Conservation (phyloP, 2,888 invertebrate genomes). For the Pseudolycoriella hygida region DNA sequence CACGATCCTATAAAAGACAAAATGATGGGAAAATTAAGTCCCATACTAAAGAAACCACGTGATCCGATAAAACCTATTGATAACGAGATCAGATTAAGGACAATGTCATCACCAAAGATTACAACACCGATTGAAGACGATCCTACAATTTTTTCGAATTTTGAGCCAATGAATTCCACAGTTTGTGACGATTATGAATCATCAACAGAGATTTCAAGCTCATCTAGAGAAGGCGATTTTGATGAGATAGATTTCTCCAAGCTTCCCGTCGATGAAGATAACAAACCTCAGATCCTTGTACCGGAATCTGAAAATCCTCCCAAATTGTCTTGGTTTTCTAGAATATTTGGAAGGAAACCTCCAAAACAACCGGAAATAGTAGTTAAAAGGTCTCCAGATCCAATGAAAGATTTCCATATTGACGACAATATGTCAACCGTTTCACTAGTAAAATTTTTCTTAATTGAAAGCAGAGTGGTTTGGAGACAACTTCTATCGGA, state of each 20-base stretch:
- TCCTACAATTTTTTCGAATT: too few relatives aligned
- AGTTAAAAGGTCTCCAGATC: constrained; percentile 15
- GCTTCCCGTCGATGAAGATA: too few relatives aligned
- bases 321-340: neutral
- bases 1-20: too few relatives aligned
- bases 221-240: constrained; percentile 6
- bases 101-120: too few relatives aligned
- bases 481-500: constrained; percentile 41
- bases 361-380: constrained; percentile 23
- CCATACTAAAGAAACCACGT: constrained; percentile 1
- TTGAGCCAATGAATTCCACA: too few relatives aligned
- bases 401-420: constrained; percentile 16
- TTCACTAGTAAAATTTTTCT: constrained; percentile 27
- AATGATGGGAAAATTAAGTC: too few relatives aligned
- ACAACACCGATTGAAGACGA: too few relatives aligned
- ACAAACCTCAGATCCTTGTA: neutral
- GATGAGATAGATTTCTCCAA: constrained; percentile 1
- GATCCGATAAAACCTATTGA: neutral
- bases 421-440: constrained; percentile 7
- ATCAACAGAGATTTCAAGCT: constrained; percentile 20
- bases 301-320: neutral
- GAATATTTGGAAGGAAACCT: neutral
- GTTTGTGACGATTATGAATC: constrained; percentile 19
- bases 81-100: too few relatives aligned
- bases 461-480: constrained; percentile 29